phyloP scores from a whole-genome alignment of 2,888 invertebrate genomes.

The Nasonovia ribisnigri region DNA sequence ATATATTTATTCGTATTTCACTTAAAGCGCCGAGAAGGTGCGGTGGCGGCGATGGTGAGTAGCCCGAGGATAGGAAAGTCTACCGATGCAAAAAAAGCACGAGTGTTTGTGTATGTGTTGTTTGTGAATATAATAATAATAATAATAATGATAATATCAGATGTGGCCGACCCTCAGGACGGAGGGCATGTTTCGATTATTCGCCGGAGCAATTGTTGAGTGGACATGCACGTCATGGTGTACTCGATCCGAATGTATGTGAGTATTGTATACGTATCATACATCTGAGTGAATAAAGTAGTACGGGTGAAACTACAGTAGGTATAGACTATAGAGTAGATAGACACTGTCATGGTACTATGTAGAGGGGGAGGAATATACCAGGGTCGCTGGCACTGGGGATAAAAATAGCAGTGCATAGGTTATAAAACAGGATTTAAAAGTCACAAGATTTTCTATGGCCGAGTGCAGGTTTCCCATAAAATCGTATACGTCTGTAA shows the following conservation, averaged over 20 bases:
- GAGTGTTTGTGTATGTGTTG: neutral
- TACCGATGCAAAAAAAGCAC: neutral
- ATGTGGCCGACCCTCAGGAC: neutral
- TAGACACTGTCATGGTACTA: neutral
- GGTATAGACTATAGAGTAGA: too few species aligned
- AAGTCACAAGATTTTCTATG: neutral
- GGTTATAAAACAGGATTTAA: constrained; percentile 3
- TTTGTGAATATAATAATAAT: neutral
- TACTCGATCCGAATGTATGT: neutral
- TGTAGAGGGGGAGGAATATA: neutral
- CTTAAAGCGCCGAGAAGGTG: neutral
- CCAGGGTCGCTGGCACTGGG: neutral
- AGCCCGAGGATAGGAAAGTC: neutral
- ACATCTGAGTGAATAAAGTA: neutral
- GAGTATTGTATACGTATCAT: neutral
- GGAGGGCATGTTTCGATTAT: constrained; percentile 9
- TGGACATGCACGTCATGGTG: neutral
- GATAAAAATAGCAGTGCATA: neutral
- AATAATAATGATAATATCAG: neutral
- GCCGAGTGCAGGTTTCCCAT: neutral
- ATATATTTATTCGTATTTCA: neutral
- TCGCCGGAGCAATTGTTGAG: neutral
- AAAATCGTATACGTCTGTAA: neutral
- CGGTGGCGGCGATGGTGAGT: neutral
- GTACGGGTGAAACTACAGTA: too few species aligned